Evolutionary conservation across 1,140 invertebrate species (phyloP), one percentile per base, ranked within the genome.

Genomic region (Berghia stephanieae): DNA sequence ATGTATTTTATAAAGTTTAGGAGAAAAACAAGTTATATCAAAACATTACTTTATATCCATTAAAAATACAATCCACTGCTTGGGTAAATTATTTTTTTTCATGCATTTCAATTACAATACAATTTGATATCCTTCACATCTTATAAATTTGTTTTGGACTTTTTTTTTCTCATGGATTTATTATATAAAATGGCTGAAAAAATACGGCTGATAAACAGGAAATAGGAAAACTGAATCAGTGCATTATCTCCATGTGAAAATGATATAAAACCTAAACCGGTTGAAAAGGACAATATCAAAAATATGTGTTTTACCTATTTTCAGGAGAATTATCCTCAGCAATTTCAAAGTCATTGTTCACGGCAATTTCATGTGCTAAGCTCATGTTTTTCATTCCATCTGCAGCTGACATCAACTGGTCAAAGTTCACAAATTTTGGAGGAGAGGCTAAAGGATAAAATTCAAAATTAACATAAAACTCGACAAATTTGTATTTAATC

Each of bases 291-390:
- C 21, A 38, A 73, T 36, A 57, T 16, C n/a, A 24, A 3, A 55
- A 18, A 13, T 24, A 57, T 55, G 24, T 5, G 57, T 6, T 80
- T 81, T 86, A 94, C 93, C 92, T 94, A 82, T 94, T 93, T 84
- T 93, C 92, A 81, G 94, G 93, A 16, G 93, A 93, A 81, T 95
- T 93, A 80, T 94, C 92, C 80, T 94, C 94, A 87, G 97, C 92
- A 67, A 99, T 86, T 83, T 94, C 94, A 85, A 98, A 99, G 84
- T 98, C 94, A 79, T 94, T 93, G 89, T 98, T 94, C 38, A 98
- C 93, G 8, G 96, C 96, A 81, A 99, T 98, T 90, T 99, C 96
- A 90, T 99, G 97, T 8, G 96, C 96, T 16, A 99, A 88, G 31
- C 93, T 93, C 96, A 98, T 98, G 84, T 98, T 96, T 81, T 94